These are phyloP conservation scores for Bungarus multicinctus DNA, from an alignment of 2,113 vertebrate species.

Conservation along the genomic window DNA sequence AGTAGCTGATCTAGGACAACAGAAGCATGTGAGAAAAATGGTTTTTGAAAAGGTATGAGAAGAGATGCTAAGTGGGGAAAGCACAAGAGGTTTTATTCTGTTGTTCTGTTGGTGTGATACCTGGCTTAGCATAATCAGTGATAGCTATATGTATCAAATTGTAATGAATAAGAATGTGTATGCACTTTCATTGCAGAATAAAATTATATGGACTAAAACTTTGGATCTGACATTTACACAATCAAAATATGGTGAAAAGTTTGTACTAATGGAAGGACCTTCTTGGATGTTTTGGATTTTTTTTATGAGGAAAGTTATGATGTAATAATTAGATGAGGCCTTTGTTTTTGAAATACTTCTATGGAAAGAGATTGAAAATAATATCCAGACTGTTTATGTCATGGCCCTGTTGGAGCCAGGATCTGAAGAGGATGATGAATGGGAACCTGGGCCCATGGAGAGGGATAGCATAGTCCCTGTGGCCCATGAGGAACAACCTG, in stretches of 20 bases:
- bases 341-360: neutral
- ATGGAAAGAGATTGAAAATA: neutral
- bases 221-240: neutral
- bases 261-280: neutral
- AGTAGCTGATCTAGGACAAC: neutral
- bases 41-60: neutral
- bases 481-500: no score
- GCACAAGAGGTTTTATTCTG: neutral
- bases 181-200: neutral
- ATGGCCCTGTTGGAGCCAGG: neutral
- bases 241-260: neutral
- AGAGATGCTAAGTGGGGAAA: neutral
- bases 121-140: neutral
- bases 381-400: neutral
- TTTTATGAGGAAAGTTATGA: neutral
- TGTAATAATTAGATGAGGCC: neutral
- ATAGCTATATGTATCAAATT: neutral
- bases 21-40: neutral
- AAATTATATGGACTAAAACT: neutral
- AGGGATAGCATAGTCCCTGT: neutral
- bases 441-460: neutral
- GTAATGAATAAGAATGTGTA: neutral
- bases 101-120: neutral
- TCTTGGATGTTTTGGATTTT: neutral
- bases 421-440: neutral